phyloP scores from a whole-genome alignment of 2,888 invertebrate species.

The Himalopsyche japonica region DNA sequence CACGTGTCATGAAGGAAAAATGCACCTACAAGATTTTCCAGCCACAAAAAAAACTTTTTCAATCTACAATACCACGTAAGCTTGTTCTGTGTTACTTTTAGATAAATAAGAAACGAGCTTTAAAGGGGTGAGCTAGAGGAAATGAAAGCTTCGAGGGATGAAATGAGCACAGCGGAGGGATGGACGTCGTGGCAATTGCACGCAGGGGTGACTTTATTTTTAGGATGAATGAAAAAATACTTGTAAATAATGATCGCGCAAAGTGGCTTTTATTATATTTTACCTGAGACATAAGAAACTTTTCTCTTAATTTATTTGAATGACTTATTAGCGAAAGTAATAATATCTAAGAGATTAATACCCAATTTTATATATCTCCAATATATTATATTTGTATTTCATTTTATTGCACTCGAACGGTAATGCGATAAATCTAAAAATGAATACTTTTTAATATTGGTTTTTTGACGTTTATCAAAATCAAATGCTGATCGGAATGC shows the following conservation, averaged over 20 bases:
- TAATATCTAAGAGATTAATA: no score
- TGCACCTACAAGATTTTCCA: not conserved
- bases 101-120: not conserved
- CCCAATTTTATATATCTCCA: no score
- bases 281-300: not conserved
- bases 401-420: no score
- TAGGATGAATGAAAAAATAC: not conserved
- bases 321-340: no score
- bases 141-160: slow-evolving; percentile 22
- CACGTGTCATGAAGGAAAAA: no score
- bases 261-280: not conserved
- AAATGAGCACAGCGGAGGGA: not conserved
- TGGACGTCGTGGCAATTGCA: slow-evolving; percentile 5
- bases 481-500: no score
- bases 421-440: no score
- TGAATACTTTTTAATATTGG: no score
- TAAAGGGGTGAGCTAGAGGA: slow-evolving; percentile 1
- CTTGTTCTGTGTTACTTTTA: not conserved
- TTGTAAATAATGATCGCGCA: not conserved
- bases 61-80: not conserved
- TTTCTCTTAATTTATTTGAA: no score
- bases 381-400: no score
- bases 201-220: not conserved
- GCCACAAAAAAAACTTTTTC: not conserved
- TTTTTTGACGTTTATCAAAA: no score